phyloP scores from a whole-genome alignment of 2,888 invertebrate genomes.

The Gymnoscelis rufifasciata region DNA sequence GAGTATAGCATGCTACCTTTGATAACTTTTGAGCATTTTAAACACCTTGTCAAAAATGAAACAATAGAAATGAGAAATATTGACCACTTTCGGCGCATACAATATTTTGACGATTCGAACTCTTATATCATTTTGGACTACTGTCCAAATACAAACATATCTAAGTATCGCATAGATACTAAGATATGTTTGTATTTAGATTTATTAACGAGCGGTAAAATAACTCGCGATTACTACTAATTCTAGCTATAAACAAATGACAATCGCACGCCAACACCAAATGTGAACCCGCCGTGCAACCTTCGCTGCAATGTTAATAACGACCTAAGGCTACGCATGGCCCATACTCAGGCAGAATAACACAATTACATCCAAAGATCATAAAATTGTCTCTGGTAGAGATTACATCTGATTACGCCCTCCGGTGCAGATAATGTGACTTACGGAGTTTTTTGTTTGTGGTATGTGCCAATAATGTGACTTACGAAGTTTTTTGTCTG shows the following conservation, averaged over 20 bases:
- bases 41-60: too few relatives aligned
- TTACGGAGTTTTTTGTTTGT: conserved; percentile 35
- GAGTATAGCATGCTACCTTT: too few relatives aligned
- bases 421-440: conserved; percentile 42
- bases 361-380: conserved; percentile 49
- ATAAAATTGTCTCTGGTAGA: not conserved
- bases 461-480: conserved; percentile 44
- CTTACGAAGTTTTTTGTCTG: conserved; percentile 33
- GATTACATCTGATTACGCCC: conserved; percentile 57
- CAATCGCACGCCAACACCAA: conserved; percentile 19
- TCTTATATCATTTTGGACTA: too few relatives aligned
- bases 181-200: too few relatives aligned
- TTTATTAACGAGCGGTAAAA: too few relatives aligned
- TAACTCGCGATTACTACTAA: too few relatives aligned
- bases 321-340: conserved; percentile 37
- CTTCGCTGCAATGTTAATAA: conserved; percentile 56
- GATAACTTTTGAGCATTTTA: too few relatives aligned
- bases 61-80: too few relatives aligned
- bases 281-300: conserved; percentile 38
- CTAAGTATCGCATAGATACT: too few relatives aligned
- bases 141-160: too few relatives aligned
- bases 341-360: conserved; percentile 47
- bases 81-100: too few relatives aligned
- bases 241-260: not conserved
- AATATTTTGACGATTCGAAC: too few relatives aligned